Evolutionary conservation across 2,888 invertebrate species (phyloP).

Genomic region (Watsonalla binaria): DNA sequence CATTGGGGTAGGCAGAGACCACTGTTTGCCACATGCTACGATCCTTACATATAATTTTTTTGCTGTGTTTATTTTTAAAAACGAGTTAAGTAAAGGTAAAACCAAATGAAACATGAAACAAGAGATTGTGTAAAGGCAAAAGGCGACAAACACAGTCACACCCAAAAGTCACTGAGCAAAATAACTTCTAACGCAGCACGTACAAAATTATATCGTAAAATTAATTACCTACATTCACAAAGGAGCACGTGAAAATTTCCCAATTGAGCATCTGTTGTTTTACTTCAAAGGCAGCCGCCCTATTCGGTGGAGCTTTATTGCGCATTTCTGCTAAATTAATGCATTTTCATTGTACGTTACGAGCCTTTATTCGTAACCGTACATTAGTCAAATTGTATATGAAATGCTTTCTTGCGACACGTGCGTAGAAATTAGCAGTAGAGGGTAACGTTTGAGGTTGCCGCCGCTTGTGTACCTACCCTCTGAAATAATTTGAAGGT

Average conservation of each 20-base stretch:
- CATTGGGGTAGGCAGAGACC: too few relatives aligned
- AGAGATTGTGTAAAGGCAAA: neutral
- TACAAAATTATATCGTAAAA: slow-evolving; percentile 14
- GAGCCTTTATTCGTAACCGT: slow-evolving; percentile 27
- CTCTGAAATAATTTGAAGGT: neutral
- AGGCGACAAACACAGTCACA: slow-evolving; percentile 9
- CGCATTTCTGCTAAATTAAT: slow-evolving; percentile 41
- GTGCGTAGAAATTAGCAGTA: neutral
- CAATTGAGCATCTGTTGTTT: slow-evolving; percentile 35
- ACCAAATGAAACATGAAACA: too few relatives aligned
- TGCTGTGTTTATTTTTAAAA: too few relatives aligned
- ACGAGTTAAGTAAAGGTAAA: too few relatives aligned
- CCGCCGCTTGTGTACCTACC: neutral
- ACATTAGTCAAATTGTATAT: slow-evolving; percentile 38
- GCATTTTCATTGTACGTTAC: slow-evolving; percentile 39
- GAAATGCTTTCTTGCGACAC: slow-evolving; percentile 27
- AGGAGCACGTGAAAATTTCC: slow-evolving; percentile 24
- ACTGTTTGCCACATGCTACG: too few relatives aligned
- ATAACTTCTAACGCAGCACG: slow-evolving; percentile 9
- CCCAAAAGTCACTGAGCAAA: neutral
- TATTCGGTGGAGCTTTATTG: slow-evolving; percentile 30
- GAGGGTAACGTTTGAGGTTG: slow-evolving; percentile 1
- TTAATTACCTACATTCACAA: slow-evolving; percentile 19
- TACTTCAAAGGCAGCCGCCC: slow-evolving; percentile 29
- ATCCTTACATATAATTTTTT: too few relatives aligned